Base-by-base conservation (phyloP, 2,797 vertebrate genomes). In the Martes flavigula region DNA sequence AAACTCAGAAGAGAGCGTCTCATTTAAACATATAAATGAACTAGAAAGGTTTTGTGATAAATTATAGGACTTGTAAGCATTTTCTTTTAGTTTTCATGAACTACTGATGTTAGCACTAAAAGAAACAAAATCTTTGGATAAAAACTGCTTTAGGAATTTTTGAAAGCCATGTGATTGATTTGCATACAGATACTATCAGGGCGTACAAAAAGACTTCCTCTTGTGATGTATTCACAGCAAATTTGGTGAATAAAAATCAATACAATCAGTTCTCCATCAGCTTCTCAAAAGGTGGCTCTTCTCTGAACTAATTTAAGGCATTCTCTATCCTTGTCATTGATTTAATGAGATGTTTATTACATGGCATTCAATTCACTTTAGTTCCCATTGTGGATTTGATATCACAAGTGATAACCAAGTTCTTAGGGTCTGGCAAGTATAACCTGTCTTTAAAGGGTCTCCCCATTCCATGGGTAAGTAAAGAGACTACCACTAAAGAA, bases 1-100 rank as follows among this genome's bases (percentile, higher is more conserved):
- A 90, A 97, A 92, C 11, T 97, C 27, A 96, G n/a, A 79, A 92
- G 32, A 23, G 70, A 91, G 21, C 88, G 85, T 96, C 96, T 77
- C 82, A 96, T 88, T 89, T 56, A 64, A 94, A 94, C 77, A 77
- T 62, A 48, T 75, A 87, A 91, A 68, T 83, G 5, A 43, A 87
- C 51, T 86, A 79, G 18, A 91, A 56, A 20, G 78, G 10, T 93
- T 94, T 86, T 90, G 48, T 15, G 56, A 87, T 58, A 91, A 91
- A 93, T 86, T 87, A 62, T 75, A 91, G 3, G 38, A 56, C 18
- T 43, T 60, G 95, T 62, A 43, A 21, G n/a, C 48, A 23, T 21
- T 84, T 70, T 56, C 58, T 13, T 30, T 23, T 46, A 84, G 38
- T 75, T 68, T 93, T 54, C 81, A 83, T 77, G 38, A 96, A 56